phyloP scores from a whole-genome alignment of 2,888 invertebrate species.

The Octonoba sinensis region DNA sequence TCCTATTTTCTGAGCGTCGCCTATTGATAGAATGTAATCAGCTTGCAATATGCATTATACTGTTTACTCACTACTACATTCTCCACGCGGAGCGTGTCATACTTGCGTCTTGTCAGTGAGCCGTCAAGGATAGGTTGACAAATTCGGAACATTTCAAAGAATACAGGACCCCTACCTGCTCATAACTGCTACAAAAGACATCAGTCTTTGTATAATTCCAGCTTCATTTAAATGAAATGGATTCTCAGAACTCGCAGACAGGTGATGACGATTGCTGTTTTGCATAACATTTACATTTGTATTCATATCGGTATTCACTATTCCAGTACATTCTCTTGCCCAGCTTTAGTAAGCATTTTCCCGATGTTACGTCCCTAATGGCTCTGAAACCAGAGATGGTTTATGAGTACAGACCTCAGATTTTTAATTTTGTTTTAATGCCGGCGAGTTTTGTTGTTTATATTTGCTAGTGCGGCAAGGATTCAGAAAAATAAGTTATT shows the following conservation, averaged over 20 bases:
- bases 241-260: conserved; percentile 48
- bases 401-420: conserved; percentile 25
- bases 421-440: background rate
- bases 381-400: conserved; percentile 28
- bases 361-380: conserved; percentile 23
- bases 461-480: no score
- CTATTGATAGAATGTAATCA: conserved; percentile 45
- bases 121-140: conserved; percentile 22
- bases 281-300: conserved; percentile 64
- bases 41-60: conserved; percentile 46
- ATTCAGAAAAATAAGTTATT: no score
- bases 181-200: conserved; percentile 47
- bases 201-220: conserved; percentile 53
- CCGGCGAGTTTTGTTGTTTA: no score
- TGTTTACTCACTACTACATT: conserved; percentile 40
- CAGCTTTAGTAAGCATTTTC: conserved; percentile 38
- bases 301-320: conserved; percentile 61
- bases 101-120: conserved; percentile 31
- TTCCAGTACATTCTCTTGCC: conserved; percentile 28
- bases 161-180: conserved; percentile 24
- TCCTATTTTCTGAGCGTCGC: conserved; percentile 1
- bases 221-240: conserved; percentile 57
- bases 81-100: conserved; percentile 5
- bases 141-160: background rate
- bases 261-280: conserved; percentile 55